Evolutionary conservation across 1,140 invertebrate species (phyloP).

Genomic region (Apis dorsata): DNA sequence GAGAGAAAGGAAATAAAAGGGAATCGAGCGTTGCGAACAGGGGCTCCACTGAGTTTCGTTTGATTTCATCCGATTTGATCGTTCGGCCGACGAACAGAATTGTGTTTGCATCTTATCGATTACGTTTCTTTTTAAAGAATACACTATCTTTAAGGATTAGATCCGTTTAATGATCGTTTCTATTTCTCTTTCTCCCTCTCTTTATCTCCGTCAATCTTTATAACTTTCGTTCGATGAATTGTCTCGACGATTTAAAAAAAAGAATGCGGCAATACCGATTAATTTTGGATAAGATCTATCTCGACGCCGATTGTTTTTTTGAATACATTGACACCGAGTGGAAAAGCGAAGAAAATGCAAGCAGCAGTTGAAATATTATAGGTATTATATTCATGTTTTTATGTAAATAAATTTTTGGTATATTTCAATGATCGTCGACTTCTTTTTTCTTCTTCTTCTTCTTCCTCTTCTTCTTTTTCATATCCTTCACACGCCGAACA

Average conservation of each 20-base stretch:
- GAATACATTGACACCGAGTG: conserved; percentile 52
- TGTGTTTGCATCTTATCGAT: conserved; percentile 46
- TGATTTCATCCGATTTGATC: conserved; percentile 35
- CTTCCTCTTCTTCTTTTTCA: not conserved
- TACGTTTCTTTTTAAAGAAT: conserved; percentile 45
- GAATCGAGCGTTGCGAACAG: conserved; percentile 26
- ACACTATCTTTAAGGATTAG: conserved; percentile 52
- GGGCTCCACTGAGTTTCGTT: conserved; percentile 42
- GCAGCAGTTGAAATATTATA: conserved; percentile 75
- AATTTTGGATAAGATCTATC: conserved; percentile 50
- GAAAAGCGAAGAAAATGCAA: conserved; percentile 58
- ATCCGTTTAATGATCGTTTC: conserved; percentile 58
- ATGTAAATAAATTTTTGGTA: conserved; percentile 79
- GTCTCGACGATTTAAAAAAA: conserved; percentile 52
- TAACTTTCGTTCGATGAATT: conserved; percentile 43
- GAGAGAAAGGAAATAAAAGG: not conserved
- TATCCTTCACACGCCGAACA: not conserved
- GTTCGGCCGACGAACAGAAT: conserved; percentile 26
- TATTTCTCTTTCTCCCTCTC: conserved; percentile 10
- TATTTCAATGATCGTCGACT: conserved; percentile 69
- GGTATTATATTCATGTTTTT: conserved; percentile 77
- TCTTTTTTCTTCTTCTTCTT: not conserved
- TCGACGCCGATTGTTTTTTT: conserved; percentile 58
- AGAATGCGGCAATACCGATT: conserved; percentile 70
- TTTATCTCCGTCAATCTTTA: not conserved